Evolutionary conservation across 2,113 vertebrate genomes (phyloP).

Genomic region (Plotosus lineatus): DNA sequence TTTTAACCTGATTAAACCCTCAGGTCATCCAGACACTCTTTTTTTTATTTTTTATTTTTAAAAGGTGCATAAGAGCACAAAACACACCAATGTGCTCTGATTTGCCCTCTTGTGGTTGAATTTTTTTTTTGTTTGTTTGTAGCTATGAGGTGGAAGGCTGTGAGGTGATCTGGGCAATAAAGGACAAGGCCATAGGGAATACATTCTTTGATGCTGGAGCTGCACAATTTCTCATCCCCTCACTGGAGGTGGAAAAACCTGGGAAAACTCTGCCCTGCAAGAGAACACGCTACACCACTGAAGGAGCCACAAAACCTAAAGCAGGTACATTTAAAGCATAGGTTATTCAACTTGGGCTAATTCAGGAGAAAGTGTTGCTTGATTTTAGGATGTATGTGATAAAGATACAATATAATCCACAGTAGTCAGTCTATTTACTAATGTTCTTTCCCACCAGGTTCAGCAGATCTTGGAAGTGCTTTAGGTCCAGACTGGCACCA

Average conservation of each 20-base stretch:
- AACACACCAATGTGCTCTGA: neutral
- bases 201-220: conserved; percentile 95
- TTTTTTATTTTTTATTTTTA: too few relatives aligned
- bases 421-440: too few relatives aligned
- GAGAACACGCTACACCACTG: conserved; percentile 82
- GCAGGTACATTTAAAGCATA: conserved; percentile 5
- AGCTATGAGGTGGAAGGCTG: conserved; percentile 89
- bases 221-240: conserved; percentile 88
- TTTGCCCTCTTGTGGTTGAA: conserved; percentile 12
- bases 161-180: conserved; percentile 94
- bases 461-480: conserved; percentile 79
- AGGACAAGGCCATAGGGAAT: conserved; percentile 94
- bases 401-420: neutral
- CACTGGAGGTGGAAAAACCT: conserved; percentile 72
- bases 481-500: conserved; percentile 95
- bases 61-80: neutral
- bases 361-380: neutral
- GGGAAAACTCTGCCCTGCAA: conserved; percentile 72
- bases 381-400: neutral
- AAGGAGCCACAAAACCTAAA: conserved; percentile 53
- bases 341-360: neutral
- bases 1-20: neutral
- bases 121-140: conserved; percentile 12
- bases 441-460: conserved; percentile 57
- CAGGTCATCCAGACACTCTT: neutral